Percentiles rank a stretch among this genome's conserved stretches.
Conservation (phyloP, 2,888 invertebrate species). For the Polydrusus cervinus region DNA sequence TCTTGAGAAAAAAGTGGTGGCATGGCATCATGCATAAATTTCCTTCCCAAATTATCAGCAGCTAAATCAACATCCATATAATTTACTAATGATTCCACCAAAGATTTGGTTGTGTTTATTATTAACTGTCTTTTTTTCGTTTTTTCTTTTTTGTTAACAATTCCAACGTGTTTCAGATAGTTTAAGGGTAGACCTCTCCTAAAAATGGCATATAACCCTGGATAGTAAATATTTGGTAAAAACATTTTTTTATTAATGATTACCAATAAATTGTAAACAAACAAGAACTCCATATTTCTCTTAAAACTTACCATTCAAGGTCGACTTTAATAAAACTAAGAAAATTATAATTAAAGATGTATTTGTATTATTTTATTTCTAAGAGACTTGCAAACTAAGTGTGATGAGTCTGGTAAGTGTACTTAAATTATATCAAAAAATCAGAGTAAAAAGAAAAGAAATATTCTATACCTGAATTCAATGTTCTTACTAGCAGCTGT, state of each 20-base stretch:
- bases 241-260: too few relatives aligned
- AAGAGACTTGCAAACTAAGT: too few relatives aligned
- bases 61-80: conserved; percentile 83
- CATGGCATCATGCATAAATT: conserved; percentile 88
- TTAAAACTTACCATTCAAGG: too few relatives aligned
- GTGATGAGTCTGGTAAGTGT: too few relatives aligned
- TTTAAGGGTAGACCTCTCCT: conserved; percentile 84
- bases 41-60: conserved; percentile 90
- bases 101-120: conserved; percentile 71
- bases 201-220: not conserved
- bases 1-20: conserved; percentile 84
- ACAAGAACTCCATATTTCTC: too few relatives aligned
- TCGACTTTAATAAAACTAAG: too few relatives aligned
- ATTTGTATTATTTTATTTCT: too few relatives aligned
- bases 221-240: too few relatives aligned
- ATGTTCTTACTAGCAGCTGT: conserved; percentile 81
- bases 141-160: conserved; percentile 76
- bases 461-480: conserved; percentile 75
- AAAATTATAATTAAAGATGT: too few relatives aligned
- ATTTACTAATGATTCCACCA: conserved; percentile 77
- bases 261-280: too few relatives aligned
- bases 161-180: conserved; percentile 84
- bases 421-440: too few relatives aligned
- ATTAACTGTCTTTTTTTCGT: conserved; percentile 71
- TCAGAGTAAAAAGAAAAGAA: too few relatives aligned